A percentile compares a stretch with the other conserved stretches of the same genome.
These are phyloP conservation scores for Volucella zonaria DNA, from an alignment of 2,888 invertebrate species.

Conservation along the genomic window DNA sequence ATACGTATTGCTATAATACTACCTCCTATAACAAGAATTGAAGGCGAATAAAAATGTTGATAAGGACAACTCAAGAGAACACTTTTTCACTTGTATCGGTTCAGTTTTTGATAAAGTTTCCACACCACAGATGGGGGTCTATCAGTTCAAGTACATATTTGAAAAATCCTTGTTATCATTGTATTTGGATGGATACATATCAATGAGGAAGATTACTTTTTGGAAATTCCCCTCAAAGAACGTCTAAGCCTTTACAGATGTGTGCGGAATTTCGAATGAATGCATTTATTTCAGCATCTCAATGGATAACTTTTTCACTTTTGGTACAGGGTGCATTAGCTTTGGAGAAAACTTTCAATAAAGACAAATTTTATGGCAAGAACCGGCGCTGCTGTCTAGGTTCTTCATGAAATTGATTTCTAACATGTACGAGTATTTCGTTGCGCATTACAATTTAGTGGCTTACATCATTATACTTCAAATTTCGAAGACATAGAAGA, in stretches of 20 bases:
- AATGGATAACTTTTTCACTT: neutral
- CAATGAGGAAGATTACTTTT: slow-evolving; percentile 32
- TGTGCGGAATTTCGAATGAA: slow-evolving; percentile 11
- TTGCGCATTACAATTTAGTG: too few relatives aligned
- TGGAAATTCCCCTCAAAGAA: slow-evolving; percentile 32
- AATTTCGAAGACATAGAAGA: too few relatives aligned
- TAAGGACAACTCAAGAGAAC: slow-evolving; percentile 41
- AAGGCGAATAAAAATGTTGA: slow-evolving; percentile 44
- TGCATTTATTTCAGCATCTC: slow-evolving; percentile 13
- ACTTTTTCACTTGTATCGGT: slow-evolving; percentile 56
- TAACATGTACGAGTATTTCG: too few relatives aligned
- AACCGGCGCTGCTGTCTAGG: too few relatives aligned
- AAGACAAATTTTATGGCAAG: too few relatives aligned
- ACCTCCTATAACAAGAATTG: too few relatives aligned
- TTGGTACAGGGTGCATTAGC: slow-evolving; percentile 23
- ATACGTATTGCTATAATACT: neutral
- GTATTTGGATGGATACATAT: slow-evolving; percentile 46
- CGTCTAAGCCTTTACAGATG: slow-evolving; percentile 23
- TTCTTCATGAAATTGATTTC: too few relatives aligned
- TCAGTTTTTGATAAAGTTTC: slow-evolving; percentile 64
- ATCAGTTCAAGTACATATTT: slow-evolving; percentile 30
- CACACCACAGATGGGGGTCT: slow-evolving; percentile 48
- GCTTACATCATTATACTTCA: too few relatives aligned
- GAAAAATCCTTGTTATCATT: slow-evolving; percentile 57
- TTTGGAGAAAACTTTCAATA: neutral